Base-by-base conservation (phyloP, 2,113 vertebrate genomes). In the Tonatia bakeri region DNA sequence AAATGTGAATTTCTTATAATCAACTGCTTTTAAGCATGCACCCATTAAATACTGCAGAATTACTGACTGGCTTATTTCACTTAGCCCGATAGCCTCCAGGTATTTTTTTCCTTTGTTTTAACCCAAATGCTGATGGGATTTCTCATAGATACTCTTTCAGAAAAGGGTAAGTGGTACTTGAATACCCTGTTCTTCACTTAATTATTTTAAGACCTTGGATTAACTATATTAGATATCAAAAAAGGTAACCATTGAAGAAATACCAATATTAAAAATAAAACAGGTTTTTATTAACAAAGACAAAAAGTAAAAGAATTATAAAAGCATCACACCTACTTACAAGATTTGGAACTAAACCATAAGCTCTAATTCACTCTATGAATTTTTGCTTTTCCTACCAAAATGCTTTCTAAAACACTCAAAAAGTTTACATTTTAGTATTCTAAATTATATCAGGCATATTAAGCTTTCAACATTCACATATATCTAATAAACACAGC, bases 1-100 rank as follows among this genome's bases (percentile, higher is more conserved):
- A 87, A 97, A 94, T 72, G 36, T 94, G 76, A 96, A 97, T 92
- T 96, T 97, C 33, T 94, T 70, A 98, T 96, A 97, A 97, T 97
- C 95, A 97, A 96, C 75, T 95, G 64, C 26, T 97, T 97, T 96
- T 97, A 98, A 96, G 52, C 83, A 75, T 96, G 26, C 65, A 83
- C 59, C 79, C 45, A 83, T 73, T 96, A 97, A 97, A 96, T 93
- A 97, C 20, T 92, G 59, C 36, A 96, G 69, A 98, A 98, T 61
- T 10, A 31, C 59, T 61, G 59, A 61, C 59, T 31, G 12, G 26
- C 59, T 61, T 61, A 61, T 61, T 61, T 61, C 59, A 61, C 26
- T 61, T 31, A 61, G 26, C 11, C 26, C 24, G 26, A 28, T 61
- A 61, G 59, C 28, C 59, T 61, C 59, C 59, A 61, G 10, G 26